A percentile compares a stretch with the other conserved stretches of the same genome.
phyloP scores from a whole-genome alignment of 2,797 vertebrate genomes.

The Jordanella pulchra region DNA sequence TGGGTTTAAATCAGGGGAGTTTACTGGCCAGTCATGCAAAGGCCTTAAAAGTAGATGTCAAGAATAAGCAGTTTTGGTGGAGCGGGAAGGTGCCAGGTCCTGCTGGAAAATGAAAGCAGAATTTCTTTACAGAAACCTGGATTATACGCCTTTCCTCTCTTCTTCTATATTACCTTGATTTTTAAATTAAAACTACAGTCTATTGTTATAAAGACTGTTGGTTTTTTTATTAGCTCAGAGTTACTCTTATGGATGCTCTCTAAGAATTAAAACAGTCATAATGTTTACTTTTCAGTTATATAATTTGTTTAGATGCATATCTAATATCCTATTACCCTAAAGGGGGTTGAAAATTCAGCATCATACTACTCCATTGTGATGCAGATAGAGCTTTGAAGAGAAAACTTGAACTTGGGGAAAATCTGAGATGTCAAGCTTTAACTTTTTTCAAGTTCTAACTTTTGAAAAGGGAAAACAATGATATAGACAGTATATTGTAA shows the following conservation, averaged over 20 bases:
- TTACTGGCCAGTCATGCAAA: not conserved
- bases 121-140: too few species aligned
- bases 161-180: too few species aligned
- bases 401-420: conserved; percentile 13
- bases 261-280: not conserved
- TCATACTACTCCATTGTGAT: conserved; percentile 28
- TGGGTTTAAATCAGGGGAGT: not conserved
- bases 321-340: not conserved
- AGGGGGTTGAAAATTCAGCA: conserved; percentile 9
- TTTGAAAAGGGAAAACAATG: conserved; percentile 16
- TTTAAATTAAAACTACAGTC: too few species aligned
- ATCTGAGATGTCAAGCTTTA: conserved; percentile 22
- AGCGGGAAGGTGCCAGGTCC: too few species aligned
- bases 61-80: too few species aligned
- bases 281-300: not conserved
- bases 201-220: not conserved
- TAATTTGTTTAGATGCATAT: not conserved
- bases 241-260: not conserved
- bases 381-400: conserved; percentile 13
- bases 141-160: too few species aligned
- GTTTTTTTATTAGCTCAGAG: not conserved
- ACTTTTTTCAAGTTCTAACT: conserved; percentile 28
- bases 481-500: not conserved
- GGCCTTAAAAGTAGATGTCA: too few species aligned
- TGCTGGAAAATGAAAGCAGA: too few species aligned